Percentiles rank a stretch among this genome's conserved stretches.
phyloP scores from a whole-genome alignment of 2,888 invertebrate genomes.

The Ectobius pallidus region DNA sequence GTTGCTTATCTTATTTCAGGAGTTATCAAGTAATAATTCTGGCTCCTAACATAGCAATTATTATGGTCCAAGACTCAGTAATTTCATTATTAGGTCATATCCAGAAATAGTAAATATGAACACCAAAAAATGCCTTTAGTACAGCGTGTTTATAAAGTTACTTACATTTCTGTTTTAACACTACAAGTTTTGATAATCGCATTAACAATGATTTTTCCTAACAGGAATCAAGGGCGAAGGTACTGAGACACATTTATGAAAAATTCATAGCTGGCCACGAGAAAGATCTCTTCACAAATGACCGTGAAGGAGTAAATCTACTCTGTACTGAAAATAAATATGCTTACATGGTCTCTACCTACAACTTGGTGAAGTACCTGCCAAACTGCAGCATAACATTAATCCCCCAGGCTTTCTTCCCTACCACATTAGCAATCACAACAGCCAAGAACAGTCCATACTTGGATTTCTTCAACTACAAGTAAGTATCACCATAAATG shows the following conservation, averaged over 20 bases:
- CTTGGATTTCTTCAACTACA: not conserved
- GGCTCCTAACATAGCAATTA: no score
- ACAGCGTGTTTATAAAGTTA: no score
- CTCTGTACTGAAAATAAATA: not conserved
- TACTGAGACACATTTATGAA: not conserved
- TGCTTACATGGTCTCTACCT: not conserved
- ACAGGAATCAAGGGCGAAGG: not conserved
- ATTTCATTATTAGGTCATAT: no score
- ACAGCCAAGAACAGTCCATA: not conserved
- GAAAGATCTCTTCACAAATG: not conserved
- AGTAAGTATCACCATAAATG: no score
- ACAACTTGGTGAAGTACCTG: not conserved
- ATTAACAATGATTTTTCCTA: no score
- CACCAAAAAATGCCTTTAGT: no score
- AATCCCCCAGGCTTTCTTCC: not conserved
- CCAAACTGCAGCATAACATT: not conserved
- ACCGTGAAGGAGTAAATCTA: not conserved
- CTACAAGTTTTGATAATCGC: no score
- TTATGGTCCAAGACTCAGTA: no score
- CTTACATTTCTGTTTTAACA: no score
- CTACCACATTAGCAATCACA: not conserved
- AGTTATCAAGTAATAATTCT: no score
- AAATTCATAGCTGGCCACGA: not conserved
- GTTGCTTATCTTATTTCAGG: no score
- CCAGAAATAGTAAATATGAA: no score